Base-by-base conservation (phyloP, 64 coral and sea anemone genomes). In the Stylophora pistillata region DNA sequence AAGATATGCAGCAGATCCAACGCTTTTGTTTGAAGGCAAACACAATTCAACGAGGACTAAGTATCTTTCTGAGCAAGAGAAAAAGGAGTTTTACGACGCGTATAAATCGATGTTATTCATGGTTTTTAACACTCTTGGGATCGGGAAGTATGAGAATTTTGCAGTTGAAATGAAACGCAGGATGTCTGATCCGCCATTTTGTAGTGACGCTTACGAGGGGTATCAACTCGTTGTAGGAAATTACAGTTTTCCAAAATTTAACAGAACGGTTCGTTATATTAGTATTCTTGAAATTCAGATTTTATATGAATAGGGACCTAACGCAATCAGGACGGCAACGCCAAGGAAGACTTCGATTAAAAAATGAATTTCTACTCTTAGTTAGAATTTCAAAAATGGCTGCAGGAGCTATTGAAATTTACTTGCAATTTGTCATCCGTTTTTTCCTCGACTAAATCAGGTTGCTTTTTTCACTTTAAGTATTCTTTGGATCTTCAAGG, bases 181-280 rank as follows among this genome's bases (percentile, higher is more conserved):
- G 29, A 91, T 88, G 73, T 92, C 95, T 1, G 33, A 96, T 60
- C 86, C 87, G 18, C 95, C 95, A 13, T 96, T 96, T 64, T 96
- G 86, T n/a, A 90, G 90, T 63, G 17, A 80, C 32, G 54, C 53
- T 15, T 94, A 94, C 56, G 61, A 63, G 59, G 88, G 92, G 58
- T 15, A 47, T 11, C 13, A 9, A 13, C 4, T 62, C 21, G 55
- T 63, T 60, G 1, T 25, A 27, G 9, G 88, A 93, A 30, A n/a
- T 23, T 21, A 82, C 91, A 28, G 41, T 56, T 47, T 4, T 30
- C 29, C 23, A 32, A 31, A 76, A 4, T 88, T 93, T 47, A 27
- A 75, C 28, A 82, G 13, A 59, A 33, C 31, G 91, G 91, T n/a
- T n/a, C n/a, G n/a, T n/a, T n/a, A n/a, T 93, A 27, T 20, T 74